Conservation (phyloP, 2,888 invertebrate species). For the Marronus borbonicus region DNA sequence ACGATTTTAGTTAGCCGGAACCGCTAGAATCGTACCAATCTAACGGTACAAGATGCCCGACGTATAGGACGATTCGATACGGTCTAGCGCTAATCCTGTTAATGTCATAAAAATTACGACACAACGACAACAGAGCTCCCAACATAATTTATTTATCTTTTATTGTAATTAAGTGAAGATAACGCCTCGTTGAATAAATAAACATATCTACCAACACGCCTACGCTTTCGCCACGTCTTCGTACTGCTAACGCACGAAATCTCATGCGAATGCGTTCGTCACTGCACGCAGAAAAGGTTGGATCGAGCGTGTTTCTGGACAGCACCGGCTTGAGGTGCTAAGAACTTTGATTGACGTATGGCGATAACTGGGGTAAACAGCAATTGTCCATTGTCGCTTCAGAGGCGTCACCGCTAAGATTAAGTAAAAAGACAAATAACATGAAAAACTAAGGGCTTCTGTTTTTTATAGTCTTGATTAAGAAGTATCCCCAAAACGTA, state of each 20-base stretch:
- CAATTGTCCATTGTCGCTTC: too few relatives aligned
- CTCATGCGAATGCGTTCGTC: not conserved
- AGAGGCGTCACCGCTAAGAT: too few relatives aligned
- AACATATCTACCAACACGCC: conserved; percentile 8
- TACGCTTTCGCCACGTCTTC: conserved; percentile 4
- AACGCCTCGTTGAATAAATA: conserved; percentile 36
- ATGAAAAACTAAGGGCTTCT: too few relatives aligned
- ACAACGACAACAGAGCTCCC: not conserved
- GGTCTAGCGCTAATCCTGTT: conserved; percentile 20
- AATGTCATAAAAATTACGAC: conserved; percentile 33
- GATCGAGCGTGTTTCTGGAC: not conserved
- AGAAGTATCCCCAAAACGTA: too few relatives aligned
- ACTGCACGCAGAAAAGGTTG: not conserved
- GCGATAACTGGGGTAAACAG: too few relatives aligned
- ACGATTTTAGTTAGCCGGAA: not conserved
- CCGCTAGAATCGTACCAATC: too few relatives aligned
- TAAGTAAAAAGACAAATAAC: too few relatives aligned
- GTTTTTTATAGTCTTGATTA: too few relatives aligned
- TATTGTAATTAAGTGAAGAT: conserved; percentile 46
- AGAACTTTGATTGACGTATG: too few relatives aligned
- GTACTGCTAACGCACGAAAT: not conserved
- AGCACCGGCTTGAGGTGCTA: not conserved
- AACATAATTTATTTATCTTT: conserved; percentile 42
- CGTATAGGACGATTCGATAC: not conserved
- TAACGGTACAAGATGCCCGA: too few relatives aligned